Conservation (phyloP, 2,797 vertebrate species). For the Hydrocynus forskahlii region DNA sequence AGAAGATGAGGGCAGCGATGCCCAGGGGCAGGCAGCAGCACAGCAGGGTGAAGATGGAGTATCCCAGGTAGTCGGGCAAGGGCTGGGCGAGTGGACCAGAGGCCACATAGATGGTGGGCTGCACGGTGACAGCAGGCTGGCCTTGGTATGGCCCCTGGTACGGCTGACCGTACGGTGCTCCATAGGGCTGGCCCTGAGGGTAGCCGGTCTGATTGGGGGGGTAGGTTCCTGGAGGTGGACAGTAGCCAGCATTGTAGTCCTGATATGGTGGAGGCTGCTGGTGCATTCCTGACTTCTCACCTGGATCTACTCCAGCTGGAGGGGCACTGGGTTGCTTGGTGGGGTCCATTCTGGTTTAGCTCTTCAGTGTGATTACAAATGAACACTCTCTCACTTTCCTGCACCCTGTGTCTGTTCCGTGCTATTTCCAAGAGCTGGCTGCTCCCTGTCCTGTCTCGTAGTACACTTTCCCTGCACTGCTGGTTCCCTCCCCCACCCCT, state of each 20-base stretch:
- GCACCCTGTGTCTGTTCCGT: too few species aligned
- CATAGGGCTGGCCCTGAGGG: conserved; percentile 41
- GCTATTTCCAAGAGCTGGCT: too few species aligned
- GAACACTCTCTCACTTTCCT: too few species aligned
- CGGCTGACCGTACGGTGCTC: conserved; percentile 1
- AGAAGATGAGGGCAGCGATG: conserved; percentile 76
- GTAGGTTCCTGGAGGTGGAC: background rate
- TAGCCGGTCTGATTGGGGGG: conserved; percentile 50
- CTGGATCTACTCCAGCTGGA: conserved; percentile 35
- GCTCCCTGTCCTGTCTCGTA: too few species aligned
- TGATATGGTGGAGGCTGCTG: conserved; percentile 68
- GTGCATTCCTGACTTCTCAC: conserved; percentile 62
- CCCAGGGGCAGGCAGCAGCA: conserved; percentile 82
- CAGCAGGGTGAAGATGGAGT: conserved; percentile 79
- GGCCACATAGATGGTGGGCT: conserved; percentile 65
- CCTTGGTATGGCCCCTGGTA: background rate
- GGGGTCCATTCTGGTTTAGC: conserved; percentile 64
- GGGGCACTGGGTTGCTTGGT: conserved; percentile 53
- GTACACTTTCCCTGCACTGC: too few species aligned
- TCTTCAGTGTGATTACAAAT: background rate
- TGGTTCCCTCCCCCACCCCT: too few species aligned
- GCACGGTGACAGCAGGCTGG: conserved; percentile 55
- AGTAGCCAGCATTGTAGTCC: conserved; percentile 47
- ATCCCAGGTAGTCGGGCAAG: conserved; percentile 73
- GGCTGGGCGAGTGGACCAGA: conserved; percentile 55